phyloP scores from a whole-genome alignment of 37 sponge, comb jelly and placozoan species.

The Beroe forskalii region DNA sequence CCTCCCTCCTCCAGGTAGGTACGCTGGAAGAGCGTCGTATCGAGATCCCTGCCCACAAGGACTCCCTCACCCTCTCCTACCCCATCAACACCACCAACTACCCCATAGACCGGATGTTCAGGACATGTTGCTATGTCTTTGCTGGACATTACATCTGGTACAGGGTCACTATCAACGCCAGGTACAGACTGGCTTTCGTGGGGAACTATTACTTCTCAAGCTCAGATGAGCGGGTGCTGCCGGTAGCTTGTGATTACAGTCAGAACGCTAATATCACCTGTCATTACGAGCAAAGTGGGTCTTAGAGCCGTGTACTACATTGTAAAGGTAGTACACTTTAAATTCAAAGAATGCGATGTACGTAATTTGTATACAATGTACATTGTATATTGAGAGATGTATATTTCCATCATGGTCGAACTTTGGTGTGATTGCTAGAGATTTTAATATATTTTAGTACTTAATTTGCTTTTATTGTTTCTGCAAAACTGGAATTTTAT shows the following conservation, averaged over 20 bases:
- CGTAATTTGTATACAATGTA: too few relatives aligned
- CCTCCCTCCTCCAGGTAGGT: not conserved
- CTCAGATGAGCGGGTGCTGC: not conserved
- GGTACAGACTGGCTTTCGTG: conserved; percentile 20
- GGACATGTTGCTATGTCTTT: conserved; percentile 37
- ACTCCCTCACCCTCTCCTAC: conserved; percentile 17
- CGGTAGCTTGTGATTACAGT: conserved; percentile 35
- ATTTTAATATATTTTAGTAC: too few relatives aligned
- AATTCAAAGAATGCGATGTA: too few relatives aligned
- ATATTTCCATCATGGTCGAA: too few relatives aligned
- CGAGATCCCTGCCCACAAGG: conserved; percentile 9
- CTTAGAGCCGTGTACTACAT: too few relatives aligned
- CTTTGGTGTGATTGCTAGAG: too few relatives aligned
- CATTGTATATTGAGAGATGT: too few relatives aligned
- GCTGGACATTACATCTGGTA: conserved; percentile 56
- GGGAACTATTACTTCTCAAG: conserved; percentile 52
- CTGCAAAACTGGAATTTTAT: too few relatives aligned
- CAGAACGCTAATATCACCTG: conserved; percentile 31
- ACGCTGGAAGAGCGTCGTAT: not conserved
- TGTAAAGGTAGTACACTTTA: too few relatives aligned
- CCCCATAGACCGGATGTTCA: conserved; percentile 26
- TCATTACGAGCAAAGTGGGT: conserved; percentile 23
- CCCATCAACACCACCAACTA: not conserved
- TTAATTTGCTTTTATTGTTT: too few relatives aligned
- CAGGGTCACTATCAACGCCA: conserved; percentile 39